phyloP scores from a whole-genome alignment of 2,113 vertebrate genomes.

The Gopherus flavomarginatus region DNA sequence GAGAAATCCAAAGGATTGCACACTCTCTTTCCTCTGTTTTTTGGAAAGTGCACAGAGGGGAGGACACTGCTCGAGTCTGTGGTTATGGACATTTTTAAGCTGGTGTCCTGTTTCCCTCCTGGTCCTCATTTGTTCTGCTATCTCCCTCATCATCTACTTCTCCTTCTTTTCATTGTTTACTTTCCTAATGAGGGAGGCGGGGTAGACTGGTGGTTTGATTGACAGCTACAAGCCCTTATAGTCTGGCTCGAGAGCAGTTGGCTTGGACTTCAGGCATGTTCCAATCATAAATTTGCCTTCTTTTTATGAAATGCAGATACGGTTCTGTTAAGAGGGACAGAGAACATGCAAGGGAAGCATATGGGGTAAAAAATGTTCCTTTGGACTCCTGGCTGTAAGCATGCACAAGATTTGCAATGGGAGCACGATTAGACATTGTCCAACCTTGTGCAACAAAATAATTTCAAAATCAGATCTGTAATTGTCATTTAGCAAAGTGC shows the following conservation, averaged over 20 bases:
- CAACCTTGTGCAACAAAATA: conserved; percentile 21
- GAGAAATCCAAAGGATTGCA: conserved; percentile 84
- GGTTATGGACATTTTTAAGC: conserved; percentile 78
- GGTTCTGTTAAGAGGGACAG: conserved; percentile 62
- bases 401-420: background rate
- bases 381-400: background rate
- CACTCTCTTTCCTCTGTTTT: conserved; percentile 73
- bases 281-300: conserved; percentile 67
- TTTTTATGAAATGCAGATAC: conserved; percentile 72
- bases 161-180: conserved; percentile 96
- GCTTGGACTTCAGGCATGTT: conserved; percentile 84
- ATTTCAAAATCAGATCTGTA: conserved; percentile 55
- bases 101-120: conserved; percentile 87
- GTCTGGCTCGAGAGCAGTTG: conserved; percentile 80
- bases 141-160: conserved; percentile 90
- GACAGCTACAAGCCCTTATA: conserved; percentile 88
- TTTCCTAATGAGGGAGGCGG: conserved; percentile 99
- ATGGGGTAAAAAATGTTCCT: conserved; percentile 15
- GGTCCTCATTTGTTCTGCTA: conserved; percentile 89
- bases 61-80: conserved; percentile 73
- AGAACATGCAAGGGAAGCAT: background rate
- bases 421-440: conserved; percentile 37
- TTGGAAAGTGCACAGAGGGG: conserved; percentile 59
- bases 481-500: conserved; percentile 53
- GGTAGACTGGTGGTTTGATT: conserved; percentile 85